These are phyloP conservation scores for Tiliacea aurago DNA, from an alignment of 2,888 invertebrate genomes.

Conservation along the genomic window DNA sequence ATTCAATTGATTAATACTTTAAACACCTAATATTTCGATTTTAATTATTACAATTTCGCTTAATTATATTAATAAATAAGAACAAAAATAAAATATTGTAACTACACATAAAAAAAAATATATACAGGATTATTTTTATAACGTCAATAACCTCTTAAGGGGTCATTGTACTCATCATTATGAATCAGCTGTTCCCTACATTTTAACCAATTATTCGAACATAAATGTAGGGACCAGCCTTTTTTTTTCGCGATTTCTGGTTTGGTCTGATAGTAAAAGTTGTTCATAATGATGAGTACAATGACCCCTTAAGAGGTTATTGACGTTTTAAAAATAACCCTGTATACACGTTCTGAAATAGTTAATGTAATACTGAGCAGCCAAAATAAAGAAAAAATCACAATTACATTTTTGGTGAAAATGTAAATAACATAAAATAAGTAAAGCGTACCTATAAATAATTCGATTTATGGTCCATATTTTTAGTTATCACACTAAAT, in stretches of 20 bases:
- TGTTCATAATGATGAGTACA: too few species aligned
- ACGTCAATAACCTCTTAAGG: too few species aligned
- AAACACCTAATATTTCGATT: constrained; percentile 33
- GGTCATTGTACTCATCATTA: too few species aligned
- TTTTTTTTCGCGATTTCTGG: too few species aligned
- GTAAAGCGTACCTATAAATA: constrained; percentile 50
- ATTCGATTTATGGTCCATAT: constrained; percentile 68
- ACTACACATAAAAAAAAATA: too few species aligned
- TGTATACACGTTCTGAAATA: constrained; percentile 40
- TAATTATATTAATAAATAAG: constrained; percentile 17
- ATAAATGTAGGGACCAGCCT: too few species aligned
- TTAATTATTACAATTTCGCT: constrained; percentile 3
- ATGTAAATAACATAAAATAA: constrained; percentile 41
- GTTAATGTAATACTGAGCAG: constrained; percentile 47
- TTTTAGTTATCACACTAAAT: constrained; percentile 65
- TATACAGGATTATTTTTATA: too few species aligned
- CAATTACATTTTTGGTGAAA: constrained; percentile 39
- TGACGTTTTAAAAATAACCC: too few species aligned
- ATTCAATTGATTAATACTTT: constrained; percentile 15
- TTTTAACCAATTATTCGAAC: too few species aligned
- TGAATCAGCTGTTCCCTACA: too few species aligned
- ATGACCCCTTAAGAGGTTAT: too few species aligned
- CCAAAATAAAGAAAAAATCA: constrained; percentile 36
- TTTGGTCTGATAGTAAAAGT: too few species aligned
- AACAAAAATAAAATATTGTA: constrained; percentile 16